A percentile compares a stretch with the other conserved stretches of the same genome.
phyloP scores from a whole-genome alignment of 2,797 vertebrate genomes.

The Manis pentadactyla region DNA sequence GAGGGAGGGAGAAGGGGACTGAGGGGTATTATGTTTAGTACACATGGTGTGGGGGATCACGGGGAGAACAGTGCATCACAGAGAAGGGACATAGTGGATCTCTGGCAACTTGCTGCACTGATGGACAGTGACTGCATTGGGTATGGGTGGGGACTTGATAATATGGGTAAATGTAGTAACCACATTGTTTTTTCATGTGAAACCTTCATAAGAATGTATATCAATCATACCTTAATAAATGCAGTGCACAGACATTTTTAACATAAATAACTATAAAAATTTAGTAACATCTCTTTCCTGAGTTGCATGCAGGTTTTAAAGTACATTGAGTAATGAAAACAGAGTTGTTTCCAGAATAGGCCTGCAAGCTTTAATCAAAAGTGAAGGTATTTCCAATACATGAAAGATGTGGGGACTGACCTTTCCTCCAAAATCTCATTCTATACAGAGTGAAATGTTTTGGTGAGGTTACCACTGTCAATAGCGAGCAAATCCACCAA shows the following conservation, averaged over 20 bases:
- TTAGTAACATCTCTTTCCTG: conserved; percentile 31
- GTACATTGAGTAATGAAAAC: background rate
- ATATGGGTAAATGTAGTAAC: too few species aligned
- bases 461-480: background rate
- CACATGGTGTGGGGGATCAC: too few species aligned
- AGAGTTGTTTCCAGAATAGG: background rate
- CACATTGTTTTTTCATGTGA: too few species aligned
- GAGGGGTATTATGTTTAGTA: too few species aligned
- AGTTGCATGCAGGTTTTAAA: background rate
- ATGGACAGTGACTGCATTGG: too few species aligned
- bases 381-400: background rate
- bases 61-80: too few species aligned
- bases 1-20: too few species aligned
- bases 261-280: background rate
- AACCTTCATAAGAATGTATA: too few species aligned
- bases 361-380: background rate
- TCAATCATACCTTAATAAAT: too few species aligned
- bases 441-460: background rate
- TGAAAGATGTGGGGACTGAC: background rate
- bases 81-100: too few species aligned
- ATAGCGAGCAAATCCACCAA: background rate
- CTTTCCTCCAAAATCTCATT: background rate
- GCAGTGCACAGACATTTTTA: background rate
- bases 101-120: too few species aligned
- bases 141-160: too few species aligned